Evolutionary conservation across 2,888 invertebrate genomes (phyloP), one percentile per base, ranked within the genome.

Genomic region (Cheilosia impressa): DNA sequence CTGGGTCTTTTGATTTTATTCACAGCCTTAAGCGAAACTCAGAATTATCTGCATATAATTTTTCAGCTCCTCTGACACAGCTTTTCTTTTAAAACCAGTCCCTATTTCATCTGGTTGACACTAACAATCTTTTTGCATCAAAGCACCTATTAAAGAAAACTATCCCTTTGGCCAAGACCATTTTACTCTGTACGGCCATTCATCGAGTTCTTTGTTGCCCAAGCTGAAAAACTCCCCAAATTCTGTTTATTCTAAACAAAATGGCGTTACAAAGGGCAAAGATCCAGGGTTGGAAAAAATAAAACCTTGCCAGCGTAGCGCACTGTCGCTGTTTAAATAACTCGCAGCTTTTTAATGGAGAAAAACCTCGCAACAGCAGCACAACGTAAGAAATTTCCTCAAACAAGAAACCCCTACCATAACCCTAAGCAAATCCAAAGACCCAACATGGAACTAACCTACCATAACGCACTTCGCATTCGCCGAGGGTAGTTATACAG

Each of bases 381-480:
- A 43, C 1, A 31, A 53, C 69, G 31, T 17, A 73, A 53, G 58
- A 62, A 53, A 68, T 45, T 57, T 78, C 78, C 55, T 63, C 27
- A 34, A 73, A 75, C 63, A 69, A 17, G 22, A 17, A 68, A 65
- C 73, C 17, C 73, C 17, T 58, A 53, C 15, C 43, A n/a, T 19
- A 53, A 60, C 78, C 69, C 53, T 19, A 53, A 62, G 6, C 62
- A 45, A 58, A 71, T 43, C 22, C n/a, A 19, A 45, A 55, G 62
- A 81, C 52, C 43, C 85, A 85, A 81, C 81, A 85, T 85, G 85
- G 72, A 88, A 87, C 89, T 90, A 90, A 90, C 90, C 90, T 90
- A 89, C 90, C 90, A 88, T 90, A 90, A 90, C 90, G 90, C 90
- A 89, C 89, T 90, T 87, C 82, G 68, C 72, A 82, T 87, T 90